Evolutionary conservation across 2,797 vertebrate genomes (phyloP), one percentile per base, ranked within the genome.

Genomic region (Typhlichthys subterraneus): DNA sequence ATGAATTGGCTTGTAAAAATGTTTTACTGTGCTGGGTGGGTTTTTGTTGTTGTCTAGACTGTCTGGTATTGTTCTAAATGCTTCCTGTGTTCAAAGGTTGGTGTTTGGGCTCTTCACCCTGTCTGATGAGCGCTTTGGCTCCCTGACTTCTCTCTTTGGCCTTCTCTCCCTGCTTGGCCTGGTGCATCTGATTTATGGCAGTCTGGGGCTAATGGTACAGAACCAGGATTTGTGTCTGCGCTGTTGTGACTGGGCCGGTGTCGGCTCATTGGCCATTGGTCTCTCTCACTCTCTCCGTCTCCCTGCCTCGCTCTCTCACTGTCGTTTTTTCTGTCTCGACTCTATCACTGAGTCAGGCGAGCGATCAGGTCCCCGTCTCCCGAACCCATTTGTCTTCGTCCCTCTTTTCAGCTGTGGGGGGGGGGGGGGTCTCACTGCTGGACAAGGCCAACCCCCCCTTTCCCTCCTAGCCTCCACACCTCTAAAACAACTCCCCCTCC

Each of bases 361-460:
- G 63, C 65, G 29, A 55, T 67, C 3, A 60, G 72, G 69, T 59
- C 70, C 63, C 29, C 42, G 45, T 45, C 76, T 74, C 33, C n/a
- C 68, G 10, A 14, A 45, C 75, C 83, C 91, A 90, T 92, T 82
- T 56, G 70, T 92, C 90, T 90, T 89, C 84, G 82, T 81, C 79
- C 65, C 51, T 51, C 2, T 2, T 23, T 53, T 65, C 56, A 73
- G 54, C 77, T 73, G 57, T 58, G 65, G 69, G 73, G 76, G 2
- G 75, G 79, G 81, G 80, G 75, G 70, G 72, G 53, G 73, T 65
- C 85, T 92, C 85, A 89, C 92, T 91, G 92, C 87, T 87, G 91
- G 88, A 91, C 88, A 79, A 91, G 91, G 92, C 88, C 85, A 68
- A 83, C 80, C 85, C 86, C 81, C 83, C 55, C 78, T 74, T 55